Base-by-base conservation (phyloP, 2,888 invertebrate species). In the Ochropacha duplaris region DNA sequence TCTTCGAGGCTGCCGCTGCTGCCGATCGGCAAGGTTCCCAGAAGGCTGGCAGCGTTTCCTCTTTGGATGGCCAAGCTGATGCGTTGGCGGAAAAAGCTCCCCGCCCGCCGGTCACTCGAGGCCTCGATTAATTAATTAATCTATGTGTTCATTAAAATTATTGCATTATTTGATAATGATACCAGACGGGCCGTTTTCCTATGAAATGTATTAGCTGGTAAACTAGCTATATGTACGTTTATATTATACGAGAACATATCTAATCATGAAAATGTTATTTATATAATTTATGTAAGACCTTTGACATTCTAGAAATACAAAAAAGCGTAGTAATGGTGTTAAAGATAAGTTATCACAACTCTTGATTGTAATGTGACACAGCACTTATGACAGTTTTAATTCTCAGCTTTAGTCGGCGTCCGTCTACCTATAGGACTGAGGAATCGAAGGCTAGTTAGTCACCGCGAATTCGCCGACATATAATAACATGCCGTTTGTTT, bases 341-440 rank as follows among this genome's bases (percentile, higher is more conserved):
- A 16, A 16, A 16, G 39, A 39, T 39, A 39, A 39, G n/a, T 44
- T 44, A 44, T 44, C 44, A 44, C n/a, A n/a, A 36, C 44, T 44
- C n/a, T 44, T 9, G 44, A 44, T 19, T 19, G 44, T 44, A 9
- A 64, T 59, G 24, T 58, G 50, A 55, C 50, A 55, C 57, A 64
- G 62, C 68, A 60, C 50, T 54, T 71, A 61, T 39, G 56, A 54
- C 63, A 50, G 63, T 68, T 24, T 60, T 22, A 49, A 55, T 44
- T 44, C 44, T 44, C 44, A 19, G 44, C 5, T 16, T 39, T 8
- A 19, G 6, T 19, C 44, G 16, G 19, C n/a, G n/a, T n/a, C n/a
- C n/a, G n/a, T n/a, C n/a, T n/a, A n/a, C n/a, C n/a, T 44, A 36
- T n/a, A 9, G 16, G 19, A 44, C 44, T 19, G 9, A 44, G 3